phyloP scores from a whole-genome alignment of 30 jellyfish, hydroid and myxozoan genomes.

The Aurelia sp. region DNA sequence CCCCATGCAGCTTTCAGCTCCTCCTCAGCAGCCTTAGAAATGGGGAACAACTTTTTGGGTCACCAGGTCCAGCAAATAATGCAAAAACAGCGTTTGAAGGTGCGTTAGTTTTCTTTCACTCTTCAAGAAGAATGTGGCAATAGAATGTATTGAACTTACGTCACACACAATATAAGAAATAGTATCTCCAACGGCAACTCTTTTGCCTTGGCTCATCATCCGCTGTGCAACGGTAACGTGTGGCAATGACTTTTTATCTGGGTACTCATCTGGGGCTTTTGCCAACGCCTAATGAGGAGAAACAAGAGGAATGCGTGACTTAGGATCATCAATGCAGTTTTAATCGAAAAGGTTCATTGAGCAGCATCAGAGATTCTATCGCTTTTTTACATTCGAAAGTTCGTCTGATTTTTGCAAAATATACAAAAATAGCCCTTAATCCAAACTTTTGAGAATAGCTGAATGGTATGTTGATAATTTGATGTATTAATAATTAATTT shows the following conservation, averaged over 20 bases:
- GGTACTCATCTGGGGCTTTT: conserved; percentile 95
- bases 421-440: not conserved
- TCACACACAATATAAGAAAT: conserved; percentile 87
- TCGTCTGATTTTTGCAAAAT: too few relatives aligned
- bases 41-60: too few relatives aligned
- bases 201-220: conserved; percentile 86
- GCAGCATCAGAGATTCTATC: not conserved
- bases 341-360: not conserved
- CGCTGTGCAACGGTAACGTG: conserved; percentile 99
- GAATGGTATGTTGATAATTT: too few relatives aligned
- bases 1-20: too few relatives aligned
- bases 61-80: too few relatives aligned
- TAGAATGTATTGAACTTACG: conserved; percentile 43
- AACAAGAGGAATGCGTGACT: not conserved
- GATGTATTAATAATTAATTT: too few relatives aligned
- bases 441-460: too few relatives aligned
- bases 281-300: conserved; percentile 70
- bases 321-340: not conserved
- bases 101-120: too few relatives aligned
- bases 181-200: conserved; percentile 99
- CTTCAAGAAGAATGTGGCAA: too few relatives aligned
- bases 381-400: not conserved
- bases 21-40: too few relatives aligned
- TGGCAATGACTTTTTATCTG: conserved; percentile 92
- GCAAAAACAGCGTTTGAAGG: too few relatives aligned